These are phyloP conservation scores for Nudaria mundana DNA, from an alignment of 2,888 invertebrate species.

Conservation along the genomic window DNA sequence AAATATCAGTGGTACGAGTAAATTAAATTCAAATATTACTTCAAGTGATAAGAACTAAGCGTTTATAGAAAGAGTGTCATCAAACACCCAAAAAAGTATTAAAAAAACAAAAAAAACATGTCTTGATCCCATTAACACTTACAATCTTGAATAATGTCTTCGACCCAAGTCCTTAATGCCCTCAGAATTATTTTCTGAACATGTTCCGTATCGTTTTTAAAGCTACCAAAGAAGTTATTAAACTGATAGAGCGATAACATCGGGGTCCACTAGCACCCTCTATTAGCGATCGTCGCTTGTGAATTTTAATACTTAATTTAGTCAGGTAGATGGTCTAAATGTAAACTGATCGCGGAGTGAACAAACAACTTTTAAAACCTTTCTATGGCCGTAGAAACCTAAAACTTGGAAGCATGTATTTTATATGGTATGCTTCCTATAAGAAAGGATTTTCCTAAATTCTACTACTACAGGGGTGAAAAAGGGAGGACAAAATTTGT, in stretches of 20 bases:
- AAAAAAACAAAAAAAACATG: constrained; percentile 7
- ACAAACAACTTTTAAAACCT: no score
- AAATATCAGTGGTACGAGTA: no score
- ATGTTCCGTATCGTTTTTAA: constrained; percentile 38
- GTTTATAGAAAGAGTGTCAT: no score
- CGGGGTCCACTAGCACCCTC: constrained; percentile 43
- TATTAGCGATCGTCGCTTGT: constrained; percentile 51
- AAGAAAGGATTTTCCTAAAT: no score
- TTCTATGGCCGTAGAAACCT: no score
- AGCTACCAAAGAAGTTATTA: constrained; percentile 71
- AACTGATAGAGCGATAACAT: constrained; percentile 64
- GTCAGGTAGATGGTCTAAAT: constrained; percentile 33
- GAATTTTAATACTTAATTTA: constrained; percentile 70
- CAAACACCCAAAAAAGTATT: no score
- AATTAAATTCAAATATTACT: no score
- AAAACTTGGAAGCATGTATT: no score
- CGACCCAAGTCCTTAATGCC: constrained; percentile 16
- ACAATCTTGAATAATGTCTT: constrained; percentile 33
- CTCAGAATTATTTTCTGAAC: constrained; percentile 28
- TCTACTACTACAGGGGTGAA: no score
- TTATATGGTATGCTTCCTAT: no score
- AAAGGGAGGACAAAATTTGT: no score
- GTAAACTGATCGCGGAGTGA: constrained; percentile 1
- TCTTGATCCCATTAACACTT: constrained; percentile 31
- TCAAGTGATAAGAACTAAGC: constrained; percentile 2